Percentiles rank a stretch among this genome's conserved stretches.
Conservation (phyloP, 2,797 vertebrate genomes). For the Eospalax fontanierii region DNA sequence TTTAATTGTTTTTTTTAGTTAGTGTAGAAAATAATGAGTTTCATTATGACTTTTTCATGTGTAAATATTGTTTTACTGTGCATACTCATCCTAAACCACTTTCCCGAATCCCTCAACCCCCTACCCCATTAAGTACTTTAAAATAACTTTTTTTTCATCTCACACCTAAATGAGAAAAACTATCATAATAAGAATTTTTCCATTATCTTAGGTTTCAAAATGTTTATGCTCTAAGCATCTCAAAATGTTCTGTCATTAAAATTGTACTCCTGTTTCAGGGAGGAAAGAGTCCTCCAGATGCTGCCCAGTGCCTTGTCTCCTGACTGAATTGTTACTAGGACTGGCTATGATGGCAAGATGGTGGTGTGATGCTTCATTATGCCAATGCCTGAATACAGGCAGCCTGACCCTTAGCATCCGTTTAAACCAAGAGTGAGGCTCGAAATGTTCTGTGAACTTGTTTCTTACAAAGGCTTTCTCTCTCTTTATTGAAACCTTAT, state of each 20-base stretch:
- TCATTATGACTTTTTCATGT: neutral
- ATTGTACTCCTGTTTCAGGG: neutral
- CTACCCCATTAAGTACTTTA: neutral
- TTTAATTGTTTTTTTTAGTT: neutral
- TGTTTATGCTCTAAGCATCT: constrained; percentile 17
- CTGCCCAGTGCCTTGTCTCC: neutral
- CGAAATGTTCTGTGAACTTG: too few species aligned
- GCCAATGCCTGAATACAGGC: too few species aligned
- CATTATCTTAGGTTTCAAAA: constrained; percentile 34
- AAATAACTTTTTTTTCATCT: neutral
- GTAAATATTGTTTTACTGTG: neutral
- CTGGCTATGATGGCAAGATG: too few species aligned
- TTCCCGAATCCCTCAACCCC: too few species aligned
- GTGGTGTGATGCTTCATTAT: too few species aligned
- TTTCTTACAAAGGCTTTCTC: too few species aligned
- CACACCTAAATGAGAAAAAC: constrained; percentile 36
- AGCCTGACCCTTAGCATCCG: too few species aligned
- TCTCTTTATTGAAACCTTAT: too few species aligned
- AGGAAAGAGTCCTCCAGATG: neutral
- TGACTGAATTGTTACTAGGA: too few species aligned
- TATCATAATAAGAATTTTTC: constrained; percentile 22
- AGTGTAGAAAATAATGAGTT: neutral
- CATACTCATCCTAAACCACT: neutral
- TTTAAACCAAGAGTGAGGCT: too few species aligned
- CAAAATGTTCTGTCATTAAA: constrained; percentile 49